These are phyloP conservation scores for Orthonychiurus folsomi DNA, from an alignment of 2,888 invertebrate species.

Conservation along the genomic window DNA sequence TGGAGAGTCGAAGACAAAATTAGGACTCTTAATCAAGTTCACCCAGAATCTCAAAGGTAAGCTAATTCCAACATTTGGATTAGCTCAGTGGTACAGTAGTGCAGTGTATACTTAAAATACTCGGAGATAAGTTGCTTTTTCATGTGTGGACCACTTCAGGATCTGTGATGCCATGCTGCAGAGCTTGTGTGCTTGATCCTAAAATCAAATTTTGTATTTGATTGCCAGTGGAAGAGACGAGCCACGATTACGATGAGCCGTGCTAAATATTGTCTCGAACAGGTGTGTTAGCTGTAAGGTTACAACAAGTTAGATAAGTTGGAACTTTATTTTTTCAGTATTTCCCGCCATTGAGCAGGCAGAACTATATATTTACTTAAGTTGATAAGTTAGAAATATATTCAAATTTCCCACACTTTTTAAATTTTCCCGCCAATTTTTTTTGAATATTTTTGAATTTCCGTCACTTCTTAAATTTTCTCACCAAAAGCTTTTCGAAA, in stretches of 20 bases:
- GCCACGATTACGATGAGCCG: constrained; percentile 88
- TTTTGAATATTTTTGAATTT: too few species aligned
- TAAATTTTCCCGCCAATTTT: too few species aligned
- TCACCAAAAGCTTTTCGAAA: too few species aligned
- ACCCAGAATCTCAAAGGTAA: constrained; percentile 86
- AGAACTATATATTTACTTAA: too few species aligned
- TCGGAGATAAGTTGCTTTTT: constrained; percentile 71
- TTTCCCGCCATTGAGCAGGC: too few species aligned
- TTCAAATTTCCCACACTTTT: too few species aligned
- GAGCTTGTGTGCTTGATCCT: constrained; percentile 96
- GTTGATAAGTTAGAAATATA: too few species aligned
- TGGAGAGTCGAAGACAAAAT: constrained; percentile 99
- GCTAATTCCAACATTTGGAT: too few species aligned
- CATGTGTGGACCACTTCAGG: constrained; percentile 98
- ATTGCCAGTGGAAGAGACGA: constrained; percentile 94
- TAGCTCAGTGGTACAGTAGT: too few species aligned
- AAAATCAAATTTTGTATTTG: constrained; percentile 99
- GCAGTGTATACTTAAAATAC: too few species aligned
- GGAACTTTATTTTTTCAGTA: neutral
- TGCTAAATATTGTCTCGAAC: constrained; percentile 98
- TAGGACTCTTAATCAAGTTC: constrained; percentile 98
- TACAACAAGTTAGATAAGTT: constrained; percentile 10
- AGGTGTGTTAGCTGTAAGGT: constrained; percentile 61
- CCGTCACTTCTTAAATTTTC: too few species aligned
- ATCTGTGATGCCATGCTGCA: constrained; percentile 90